Base-by-base conservation (phyloP, 92 coral and sea anemone species). In the Porites divaricata region DNA sequence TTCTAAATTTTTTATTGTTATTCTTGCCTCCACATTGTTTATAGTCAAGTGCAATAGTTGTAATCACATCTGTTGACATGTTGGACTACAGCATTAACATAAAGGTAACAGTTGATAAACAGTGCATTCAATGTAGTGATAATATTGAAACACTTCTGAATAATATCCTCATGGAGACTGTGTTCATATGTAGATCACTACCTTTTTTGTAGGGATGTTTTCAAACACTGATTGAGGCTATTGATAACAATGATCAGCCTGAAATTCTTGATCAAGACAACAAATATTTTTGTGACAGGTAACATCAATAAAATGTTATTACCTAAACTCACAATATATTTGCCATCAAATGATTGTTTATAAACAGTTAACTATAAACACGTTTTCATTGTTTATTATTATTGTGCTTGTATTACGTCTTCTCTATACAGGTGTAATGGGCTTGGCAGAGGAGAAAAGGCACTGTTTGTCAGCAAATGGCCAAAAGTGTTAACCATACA, bases 391-490 rank as follows among this genome's bases (percentile, higher is more conserved):
- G 57, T 53, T 53, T 6, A 53, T 4, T 9, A 53, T 53, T 53
- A 53, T 53, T 53, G 57, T 53, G 57, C 57, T 53, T 53, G 57
- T 53, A 53, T 53, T 53, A 53, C 57, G 57, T 53, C 57, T 53
- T 3, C 6, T 51, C 69, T 64, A 16, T 64, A 64, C 69, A 64
- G 69, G 69, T 64, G 69, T 9, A 64, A 64, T 64, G 69, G 69
- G 1, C 69, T 64, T 64, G 69, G 26, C 22, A 64, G 69, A 64
- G 69, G 69, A 64, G 69, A 64, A 64, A 64, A 64, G 69, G 69
- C 69, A 64, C 69, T 64, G 69, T 64, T 64, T 64, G 69, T 64
- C 69, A 64, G 69, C 69, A 64, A 64, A 64, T 64, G 69, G 69
- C 69, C 69, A 4, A 14, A 64, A 64, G 69, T 64, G 69, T 64